Conservation (phyloP, 2,113 vertebrate species). For the Phalacrocorax brasilianus region DNA sequence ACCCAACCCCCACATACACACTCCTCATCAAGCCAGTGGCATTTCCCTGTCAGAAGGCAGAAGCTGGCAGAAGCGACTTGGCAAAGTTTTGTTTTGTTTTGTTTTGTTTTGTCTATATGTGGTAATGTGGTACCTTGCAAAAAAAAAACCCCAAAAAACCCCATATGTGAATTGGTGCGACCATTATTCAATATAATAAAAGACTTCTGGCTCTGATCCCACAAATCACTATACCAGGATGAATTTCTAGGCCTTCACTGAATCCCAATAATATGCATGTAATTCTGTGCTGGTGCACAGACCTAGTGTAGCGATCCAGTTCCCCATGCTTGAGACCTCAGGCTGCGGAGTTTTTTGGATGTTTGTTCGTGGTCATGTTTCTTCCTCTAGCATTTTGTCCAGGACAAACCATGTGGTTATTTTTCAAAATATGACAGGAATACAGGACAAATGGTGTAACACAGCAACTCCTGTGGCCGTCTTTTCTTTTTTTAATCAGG, state of each 20-base stretch:
- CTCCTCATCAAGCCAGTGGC: background rate
- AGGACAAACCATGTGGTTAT: background rate
- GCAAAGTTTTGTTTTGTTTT: background rate
- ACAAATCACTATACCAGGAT: background rate
- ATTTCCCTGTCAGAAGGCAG: background rate
- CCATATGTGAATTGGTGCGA: background rate
- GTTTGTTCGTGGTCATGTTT: background rate
- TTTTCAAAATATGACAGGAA: background rate
- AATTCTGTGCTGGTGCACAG: background rate
- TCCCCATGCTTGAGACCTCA: background rate
- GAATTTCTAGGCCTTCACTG: background rate
- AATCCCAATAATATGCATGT: fast-evolving
- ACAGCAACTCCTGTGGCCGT: background rate
- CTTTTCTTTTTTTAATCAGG: background rate
- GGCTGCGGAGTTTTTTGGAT: fast-evolving
- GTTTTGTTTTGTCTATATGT: too few relatives aligned
- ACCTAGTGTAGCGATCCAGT: background rate
- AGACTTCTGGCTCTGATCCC: background rate
- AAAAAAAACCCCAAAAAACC: background rate
- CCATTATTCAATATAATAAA: background rate
- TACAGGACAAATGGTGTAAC: background rate
- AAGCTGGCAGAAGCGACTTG: background rate
- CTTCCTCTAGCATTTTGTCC: background rate
- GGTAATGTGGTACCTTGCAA: background rate
- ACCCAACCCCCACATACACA: fast-evolving